Evolutionary conservation across 1,140 invertebrate genomes (phyloP).

Genomic region (Macrocentrus cingulum): DNA sequence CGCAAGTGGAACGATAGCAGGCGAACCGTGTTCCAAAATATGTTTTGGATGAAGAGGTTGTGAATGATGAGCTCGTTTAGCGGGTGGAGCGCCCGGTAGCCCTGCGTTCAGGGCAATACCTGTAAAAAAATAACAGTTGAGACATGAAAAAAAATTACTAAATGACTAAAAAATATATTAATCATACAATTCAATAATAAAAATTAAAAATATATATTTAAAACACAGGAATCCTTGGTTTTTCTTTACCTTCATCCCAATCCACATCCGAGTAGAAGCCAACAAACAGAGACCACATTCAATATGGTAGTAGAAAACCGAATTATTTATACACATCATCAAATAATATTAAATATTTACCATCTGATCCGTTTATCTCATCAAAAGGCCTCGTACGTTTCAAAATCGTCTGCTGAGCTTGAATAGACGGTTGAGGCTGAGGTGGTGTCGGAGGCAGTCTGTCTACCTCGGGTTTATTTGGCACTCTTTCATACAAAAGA

Average conservation of each 20-base stretch:
- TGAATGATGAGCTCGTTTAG: slow-evolving; percentile 70
- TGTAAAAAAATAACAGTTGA: slow-evolving; percentile 29
- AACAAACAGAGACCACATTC: slow-evolving; percentile 54
- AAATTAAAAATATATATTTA: not conserved
- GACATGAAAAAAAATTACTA: not conserved
- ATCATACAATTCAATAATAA: not conserved
- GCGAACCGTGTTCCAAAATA: slow-evolving; percentile 43
- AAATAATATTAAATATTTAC: slow-evolving; percentile 62
- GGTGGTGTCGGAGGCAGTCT: slow-evolving; percentile 63
- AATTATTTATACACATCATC: not conserved
- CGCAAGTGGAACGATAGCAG: slow-evolving; percentile 45
- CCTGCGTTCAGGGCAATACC: slow-evolving; percentile 50
- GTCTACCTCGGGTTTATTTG: slow-evolving; percentile 76
- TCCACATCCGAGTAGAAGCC: slow-evolving; percentile 66
- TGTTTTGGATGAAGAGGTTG: slow-evolving; percentile 48
- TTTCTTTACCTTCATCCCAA: slow-evolving; percentile 64
- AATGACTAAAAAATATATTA: not conserved
- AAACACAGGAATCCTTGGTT: not conserved
- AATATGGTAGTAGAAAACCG: slow-evolving; percentile 31
- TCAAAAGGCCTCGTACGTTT: slow-evolving; percentile 75
- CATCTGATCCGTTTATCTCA: slow-evolving; percentile 86
- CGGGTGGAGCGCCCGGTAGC: slow-evolving; percentile 67
- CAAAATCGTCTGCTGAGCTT: slow-evolving; percentile 61
- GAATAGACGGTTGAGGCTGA: slow-evolving; percentile 60
- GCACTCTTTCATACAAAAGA: slow-evolving; percentile 79